These are phyloP conservation scores for Coelopa frigida DNA, from an alignment of 1,140 invertebrate genomes.

Conservation along the genomic window DNA sequence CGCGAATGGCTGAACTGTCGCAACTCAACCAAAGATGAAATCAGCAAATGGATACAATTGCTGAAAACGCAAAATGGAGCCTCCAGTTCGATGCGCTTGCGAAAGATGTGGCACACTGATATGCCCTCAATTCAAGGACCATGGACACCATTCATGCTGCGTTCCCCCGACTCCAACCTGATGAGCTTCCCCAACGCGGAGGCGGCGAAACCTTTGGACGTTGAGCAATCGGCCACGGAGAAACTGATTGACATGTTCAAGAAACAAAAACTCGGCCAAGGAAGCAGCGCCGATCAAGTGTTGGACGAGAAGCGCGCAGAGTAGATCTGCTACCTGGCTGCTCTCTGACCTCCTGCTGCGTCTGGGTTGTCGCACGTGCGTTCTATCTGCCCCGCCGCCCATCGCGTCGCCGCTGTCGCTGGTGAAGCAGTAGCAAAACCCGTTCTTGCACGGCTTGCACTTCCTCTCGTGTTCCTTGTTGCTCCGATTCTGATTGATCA, in stretches of 20 bases:
- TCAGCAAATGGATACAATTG: constrained; percentile 76
- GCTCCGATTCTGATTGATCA: constrained; percentile 38
- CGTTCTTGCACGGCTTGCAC: constrained; percentile 37
- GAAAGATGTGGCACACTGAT: constrained; percentile 78
- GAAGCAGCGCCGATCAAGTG: too few relatives aligned
- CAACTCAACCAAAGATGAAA: constrained; percentile 64
- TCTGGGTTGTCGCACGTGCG: constrained; percentile 28
- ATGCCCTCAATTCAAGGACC: constrained; percentile 85
- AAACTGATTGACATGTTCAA: constrained; percentile 58
- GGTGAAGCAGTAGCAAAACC: constrained; percentile 42
- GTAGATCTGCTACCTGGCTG: constrained; percentile 29
- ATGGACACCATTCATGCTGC: constrained; percentile 86
- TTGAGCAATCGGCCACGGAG: constrained; percentile 56
- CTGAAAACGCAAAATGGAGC: constrained; percentile 65
- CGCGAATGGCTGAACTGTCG: constrained; percentile 62
- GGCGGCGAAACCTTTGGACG: constrained; percentile 45
- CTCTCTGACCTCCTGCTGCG: constrained; percentile 30
- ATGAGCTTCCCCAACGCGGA: constrained; percentile 60
- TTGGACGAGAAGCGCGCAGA: too few relatives aligned
- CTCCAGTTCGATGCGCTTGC: constrained; percentile 56
- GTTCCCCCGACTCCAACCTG: constrained; percentile 62
- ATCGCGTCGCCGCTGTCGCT: constrained; percentile 41
- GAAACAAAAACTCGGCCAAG: constrained; percentile 46
- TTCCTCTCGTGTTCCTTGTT: constrained; percentile 38
- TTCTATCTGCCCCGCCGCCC: constrained; percentile 27